Conservation (phyloP, 1,140 invertebrate species). For the Drosophila funebris region DNA sequence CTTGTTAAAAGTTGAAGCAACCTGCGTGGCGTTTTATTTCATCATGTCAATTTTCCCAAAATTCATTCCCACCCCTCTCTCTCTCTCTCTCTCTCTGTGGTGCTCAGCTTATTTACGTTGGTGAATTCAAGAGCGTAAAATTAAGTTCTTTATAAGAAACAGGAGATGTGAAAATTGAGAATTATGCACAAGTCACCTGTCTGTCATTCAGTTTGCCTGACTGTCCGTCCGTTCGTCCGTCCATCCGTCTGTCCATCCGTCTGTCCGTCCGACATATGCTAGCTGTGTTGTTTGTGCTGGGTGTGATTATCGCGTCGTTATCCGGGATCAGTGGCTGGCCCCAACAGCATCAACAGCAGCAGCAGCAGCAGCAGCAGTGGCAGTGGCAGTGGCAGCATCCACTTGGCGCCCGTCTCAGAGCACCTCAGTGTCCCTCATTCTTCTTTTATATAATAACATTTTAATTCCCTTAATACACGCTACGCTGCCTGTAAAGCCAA, state of each 20-base stretch:
- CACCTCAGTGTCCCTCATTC: slow-evolving; percentile 25
- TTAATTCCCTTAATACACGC: slow-evolving; percentile 82
- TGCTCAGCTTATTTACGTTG: slow-evolving; percentile 28
- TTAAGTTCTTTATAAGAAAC: slow-evolving; percentile 63
- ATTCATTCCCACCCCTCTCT: slow-evolving; percentile 7
- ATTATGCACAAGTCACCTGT: slow-evolving; percentile 77
- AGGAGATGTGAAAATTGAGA: slow-evolving; percentile 41
- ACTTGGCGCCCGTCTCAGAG: slow-evolving; percentile 19
- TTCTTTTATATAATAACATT: slow-evolving; percentile 79
- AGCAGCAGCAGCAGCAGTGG: too few species aligned
- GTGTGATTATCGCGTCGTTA: slow-evolving; percentile 80
- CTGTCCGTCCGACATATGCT: slow-evolving; percentile 50
- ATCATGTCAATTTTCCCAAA: slow-evolving; percentile 31
- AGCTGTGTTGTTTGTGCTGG: slow-evolving; percentile 44
- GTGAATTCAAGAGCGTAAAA: slow-evolving; percentile 74
- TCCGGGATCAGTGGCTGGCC: slow-evolving; percentile 72
- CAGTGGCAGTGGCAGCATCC: slow-evolving; percentile 23
- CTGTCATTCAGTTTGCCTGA: slow-evolving; percentile 11
- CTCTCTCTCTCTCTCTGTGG: too few species aligned
- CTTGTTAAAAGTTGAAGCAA: slow-evolving; percentile 56
- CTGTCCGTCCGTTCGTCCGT: neutral
- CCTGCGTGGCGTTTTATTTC: slow-evolving; percentile 11
- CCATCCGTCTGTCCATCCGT: slow-evolving; percentile 31
- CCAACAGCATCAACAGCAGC: too few species aligned
- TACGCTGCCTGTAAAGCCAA: slow-evolving; percentile 74